phyloP scores from a whole-genome alignment of 1,140 invertebrate species.

The Heliconius himera region DNA sequence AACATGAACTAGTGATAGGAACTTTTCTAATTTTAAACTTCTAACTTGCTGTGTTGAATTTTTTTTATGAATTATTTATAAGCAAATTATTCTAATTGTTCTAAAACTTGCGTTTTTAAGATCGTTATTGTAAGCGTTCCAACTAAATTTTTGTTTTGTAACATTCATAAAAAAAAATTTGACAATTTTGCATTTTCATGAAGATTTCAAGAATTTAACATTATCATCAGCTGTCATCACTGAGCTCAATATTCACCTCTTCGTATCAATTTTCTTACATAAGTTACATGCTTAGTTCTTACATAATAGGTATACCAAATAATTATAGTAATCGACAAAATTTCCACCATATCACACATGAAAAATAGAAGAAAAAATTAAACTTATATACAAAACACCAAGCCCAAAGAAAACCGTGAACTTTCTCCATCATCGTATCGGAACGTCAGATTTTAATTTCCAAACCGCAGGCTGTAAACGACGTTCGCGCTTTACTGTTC shows the following conservation, averaged over 20 bases:
- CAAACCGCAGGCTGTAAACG: slow-evolving; percentile 74
- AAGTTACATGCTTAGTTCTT: no score
- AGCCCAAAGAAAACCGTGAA: slow-evolving; percentile 5
- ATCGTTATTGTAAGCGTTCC: no score
- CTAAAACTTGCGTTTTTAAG: no score
- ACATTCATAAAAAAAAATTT: no score
- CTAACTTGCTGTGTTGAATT: background rate
- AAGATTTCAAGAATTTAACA: no score
- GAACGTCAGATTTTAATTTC: slow-evolving; percentile 75
- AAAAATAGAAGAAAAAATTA: background rate
- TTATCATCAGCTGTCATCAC: no score
- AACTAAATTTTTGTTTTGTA: no score
- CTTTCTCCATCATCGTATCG: slow-evolving; percentile 54
- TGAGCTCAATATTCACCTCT: no score
- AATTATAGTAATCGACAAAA: no score
- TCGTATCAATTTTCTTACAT: background rate
- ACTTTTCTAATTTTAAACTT: slow-evolving; percentile 34
- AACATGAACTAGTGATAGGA: slow-evolving; percentile 58
- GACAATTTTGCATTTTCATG: no score
- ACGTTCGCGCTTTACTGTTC: slow-evolving; percentile 71
- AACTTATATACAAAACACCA: background rate
- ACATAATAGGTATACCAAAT: no score
- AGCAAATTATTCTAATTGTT: no score
- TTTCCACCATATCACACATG: background rate
- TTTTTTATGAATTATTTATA: background rate